These are phyloP conservation scores for Phortica variegata DNA, from an alignment of 1,140 invertebrate genomes.

Conservation along the genomic window DNA sequence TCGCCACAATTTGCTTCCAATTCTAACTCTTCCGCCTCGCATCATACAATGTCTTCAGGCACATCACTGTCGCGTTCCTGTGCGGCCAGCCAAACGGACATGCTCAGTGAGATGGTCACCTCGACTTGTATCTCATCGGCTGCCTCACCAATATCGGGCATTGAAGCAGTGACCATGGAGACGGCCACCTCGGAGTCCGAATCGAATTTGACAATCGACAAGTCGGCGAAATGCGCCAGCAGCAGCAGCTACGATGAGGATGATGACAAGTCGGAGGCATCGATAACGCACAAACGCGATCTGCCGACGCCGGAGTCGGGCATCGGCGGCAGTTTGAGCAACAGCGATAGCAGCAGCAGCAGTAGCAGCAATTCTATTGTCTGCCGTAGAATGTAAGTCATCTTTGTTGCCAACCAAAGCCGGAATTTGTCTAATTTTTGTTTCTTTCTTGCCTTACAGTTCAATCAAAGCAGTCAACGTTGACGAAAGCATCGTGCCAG, in stretches of 20 bases:
- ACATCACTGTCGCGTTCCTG: conserved; percentile 7
- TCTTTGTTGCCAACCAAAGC: too few species aligned
- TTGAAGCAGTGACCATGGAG: not conserved
- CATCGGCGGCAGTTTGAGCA: conserved; percentile 49
- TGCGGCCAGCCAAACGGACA: conserved; percentile 35
- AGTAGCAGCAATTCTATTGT: conserved; percentile 42
- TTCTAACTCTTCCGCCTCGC: conserved; percentile 16
- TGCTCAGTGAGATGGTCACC: conserved; percentile 49
- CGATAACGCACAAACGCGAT: conserved; percentile 35
- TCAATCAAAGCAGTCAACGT: too few species aligned
- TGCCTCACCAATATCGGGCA: not conserved
- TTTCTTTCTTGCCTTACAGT: too few species aligned
- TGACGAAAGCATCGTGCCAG: too few species aligned
- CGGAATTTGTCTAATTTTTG: too few species aligned
- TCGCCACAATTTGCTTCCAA: conserved; percentile 16
- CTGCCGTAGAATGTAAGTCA: conserved; percentile 44
- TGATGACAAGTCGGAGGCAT: conserved; percentile 40
- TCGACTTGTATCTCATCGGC: conserved; percentile 46
- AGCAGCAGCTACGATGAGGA: conserved; percentile 39
- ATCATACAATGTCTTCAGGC: not conserved
- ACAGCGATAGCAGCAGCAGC: conserved; percentile 41
- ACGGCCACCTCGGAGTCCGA: not conserved
- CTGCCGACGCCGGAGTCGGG: conserved; percentile 46
- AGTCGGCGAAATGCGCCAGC: conserved; percentile 19
- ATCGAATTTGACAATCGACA: not conserved